Conservation (phyloP, 2,113 vertebrate species). For the Lepus americanus region DNA sequence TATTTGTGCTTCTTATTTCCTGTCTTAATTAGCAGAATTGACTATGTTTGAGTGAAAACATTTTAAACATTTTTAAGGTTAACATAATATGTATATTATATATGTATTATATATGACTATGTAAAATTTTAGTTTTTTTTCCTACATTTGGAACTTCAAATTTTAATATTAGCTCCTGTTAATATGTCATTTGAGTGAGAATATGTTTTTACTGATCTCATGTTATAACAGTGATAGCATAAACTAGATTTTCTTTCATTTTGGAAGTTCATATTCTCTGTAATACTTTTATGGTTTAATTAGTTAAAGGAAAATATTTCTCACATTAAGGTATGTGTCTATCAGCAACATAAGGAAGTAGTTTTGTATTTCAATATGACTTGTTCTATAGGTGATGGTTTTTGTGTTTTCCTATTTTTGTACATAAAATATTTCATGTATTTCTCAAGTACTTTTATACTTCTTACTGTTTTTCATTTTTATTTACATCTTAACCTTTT, state of each 20-base stretch:
- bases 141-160: constrained; percentile 23
- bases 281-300: constrained; percentile 49
- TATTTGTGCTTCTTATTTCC: constrained; percentile 41
- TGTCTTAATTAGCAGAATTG: not conserved
- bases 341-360: not conserved
- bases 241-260: constrained; percentile 17
- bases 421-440: not conserved
- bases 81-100: not conserved
- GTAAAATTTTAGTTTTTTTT: not conserved
- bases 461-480: not conserved
- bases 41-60: not conserved
- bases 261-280: constrained; percentile 48
- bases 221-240: not conserved
- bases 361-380: not conserved
- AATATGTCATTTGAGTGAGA: constrained; percentile 27
- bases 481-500: not conserved
- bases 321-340: not conserved
- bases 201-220: not conserved
- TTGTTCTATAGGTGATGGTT: constrained; percentile 8
- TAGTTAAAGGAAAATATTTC: constrained; percentile 22
- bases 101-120: not conserved
- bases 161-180: not conserved
- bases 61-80: constrained; percentile 19
- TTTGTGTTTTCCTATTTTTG: constrained; percentile 12
- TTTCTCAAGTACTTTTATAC: not conserved